A percentile compares a stretch with the other conserved stretches of the same genome.
These are phyloP conservation scores for Dissostichus mawsoni DNA, from an alignment of 2,113 vertebrate species.

Conservation along the genomic window DNA sequence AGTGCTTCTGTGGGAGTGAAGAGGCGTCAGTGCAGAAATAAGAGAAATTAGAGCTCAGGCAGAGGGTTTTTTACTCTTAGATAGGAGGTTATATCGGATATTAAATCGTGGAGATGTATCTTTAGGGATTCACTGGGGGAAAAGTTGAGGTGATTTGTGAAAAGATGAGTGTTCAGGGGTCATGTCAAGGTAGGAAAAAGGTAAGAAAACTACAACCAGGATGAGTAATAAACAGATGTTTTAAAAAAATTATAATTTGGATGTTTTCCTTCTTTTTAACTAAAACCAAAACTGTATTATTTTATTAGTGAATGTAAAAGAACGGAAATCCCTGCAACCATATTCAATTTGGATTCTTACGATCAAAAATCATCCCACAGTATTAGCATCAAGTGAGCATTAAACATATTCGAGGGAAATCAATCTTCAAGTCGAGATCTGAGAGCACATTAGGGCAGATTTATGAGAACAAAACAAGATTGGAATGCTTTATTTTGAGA, in stretches of 20 bases:
- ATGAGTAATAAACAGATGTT: not conserved
- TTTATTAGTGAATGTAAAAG: too few relatives aligned
- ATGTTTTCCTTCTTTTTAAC: not conserved
- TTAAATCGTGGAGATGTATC: not conserved
- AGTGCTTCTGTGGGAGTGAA: slow-evolving; percentile 42
- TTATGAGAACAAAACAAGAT: not conserved
- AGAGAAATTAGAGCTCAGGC: slow-evolving; percentile 38
- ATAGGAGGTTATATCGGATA: not conserved
- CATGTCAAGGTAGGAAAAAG: not conserved
- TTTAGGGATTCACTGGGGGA: not conserved
- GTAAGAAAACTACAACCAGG: not conserved
- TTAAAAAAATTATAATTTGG: not conserved
- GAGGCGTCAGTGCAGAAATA: slow-evolving; percentile 36
- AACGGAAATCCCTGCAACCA: not conserved
- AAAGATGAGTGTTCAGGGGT: not conserved
- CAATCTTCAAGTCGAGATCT: not conserved
- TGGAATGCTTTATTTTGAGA: not conserved
- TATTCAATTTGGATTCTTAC: not conserved
- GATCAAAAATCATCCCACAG: not conserved
- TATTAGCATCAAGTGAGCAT: not conserved
- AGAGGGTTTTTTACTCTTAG: not conserved
- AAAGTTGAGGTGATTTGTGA: not conserved
- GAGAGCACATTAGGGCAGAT: not conserved
- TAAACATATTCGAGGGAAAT: not conserved
- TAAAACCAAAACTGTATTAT: too few relatives aligned